Conservation (phyloP, 2,797 vertebrate genomes). For the Dipus sagitta region DNA sequence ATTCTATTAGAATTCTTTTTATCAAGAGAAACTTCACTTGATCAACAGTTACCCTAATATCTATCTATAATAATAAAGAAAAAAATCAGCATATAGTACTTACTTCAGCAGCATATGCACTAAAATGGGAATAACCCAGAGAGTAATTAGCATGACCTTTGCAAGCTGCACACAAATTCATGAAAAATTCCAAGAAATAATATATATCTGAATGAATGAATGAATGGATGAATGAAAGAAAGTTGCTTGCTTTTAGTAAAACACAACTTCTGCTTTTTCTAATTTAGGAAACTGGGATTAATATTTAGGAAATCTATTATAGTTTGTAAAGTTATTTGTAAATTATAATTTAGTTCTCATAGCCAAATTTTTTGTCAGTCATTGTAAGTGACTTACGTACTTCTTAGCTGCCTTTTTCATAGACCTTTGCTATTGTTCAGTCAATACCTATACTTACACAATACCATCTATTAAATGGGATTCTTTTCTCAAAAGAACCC, state of each 20-base stretch:
- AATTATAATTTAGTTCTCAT: not conserved
- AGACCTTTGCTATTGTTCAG: not conserved
- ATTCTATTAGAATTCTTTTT: not conserved
- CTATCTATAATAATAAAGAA: not conserved
- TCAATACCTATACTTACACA: not conserved
- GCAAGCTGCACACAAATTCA: not conserved
- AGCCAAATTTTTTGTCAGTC: not conserved
- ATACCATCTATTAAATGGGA: not conserved
- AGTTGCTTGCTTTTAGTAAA: conserved; percentile 6
- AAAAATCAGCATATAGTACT: not conserved
- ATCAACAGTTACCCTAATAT: not conserved
- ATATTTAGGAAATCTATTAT: not conserved
- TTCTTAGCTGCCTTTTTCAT: not conserved
- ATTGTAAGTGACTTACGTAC: not conserved
- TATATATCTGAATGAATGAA: not conserved
- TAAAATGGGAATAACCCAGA: not conserved
- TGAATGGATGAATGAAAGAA: not conserved
- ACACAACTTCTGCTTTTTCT: not conserved
- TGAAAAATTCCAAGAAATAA: not conserved
- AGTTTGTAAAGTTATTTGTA: not conserved
- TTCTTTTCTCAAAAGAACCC: not conserved
- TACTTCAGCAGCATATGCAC: not conserved
- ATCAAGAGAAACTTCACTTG: not conserved
- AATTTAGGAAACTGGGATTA: not conserved
- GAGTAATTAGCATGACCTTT: not conserved